These are phyloP conservation scores for Embidobia sp. DNA, from an alignment of 2,888 invertebrate genomes.

Conservation along the genomic window DNA sequence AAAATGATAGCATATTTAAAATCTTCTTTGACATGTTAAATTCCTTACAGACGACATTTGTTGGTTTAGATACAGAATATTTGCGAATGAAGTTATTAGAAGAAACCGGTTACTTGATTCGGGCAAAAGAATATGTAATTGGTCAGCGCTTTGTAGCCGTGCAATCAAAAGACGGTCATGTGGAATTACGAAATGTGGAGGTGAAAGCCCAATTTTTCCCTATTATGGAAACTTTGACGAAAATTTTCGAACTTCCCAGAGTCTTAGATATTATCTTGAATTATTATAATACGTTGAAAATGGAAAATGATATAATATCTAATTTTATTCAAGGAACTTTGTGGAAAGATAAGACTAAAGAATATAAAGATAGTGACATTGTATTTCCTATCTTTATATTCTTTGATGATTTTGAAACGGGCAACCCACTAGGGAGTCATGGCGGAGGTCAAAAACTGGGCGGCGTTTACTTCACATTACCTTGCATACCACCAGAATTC, in stretches of 20 bases:
- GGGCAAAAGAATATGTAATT: no score
- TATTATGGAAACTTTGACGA: not conserved
- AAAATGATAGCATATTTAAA: no score
- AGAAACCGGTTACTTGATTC: no score
- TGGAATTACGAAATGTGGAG: no score
- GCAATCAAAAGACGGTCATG: no score
- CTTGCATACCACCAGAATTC: slow-evolving; percentile 38
- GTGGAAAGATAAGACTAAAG: slow-evolving; percentile 18
- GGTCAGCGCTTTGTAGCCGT: no score
- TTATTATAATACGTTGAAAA: not conserved
- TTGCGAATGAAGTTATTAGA: no score
- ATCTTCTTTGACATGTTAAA: no score
- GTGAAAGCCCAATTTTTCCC: no score
- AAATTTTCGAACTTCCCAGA: not conserved
- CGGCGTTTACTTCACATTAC: slow-evolving; percentile 21
- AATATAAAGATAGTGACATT: not conserved
- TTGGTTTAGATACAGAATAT: no score
- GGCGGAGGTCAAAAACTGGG: slow-evolving; percentile 20
- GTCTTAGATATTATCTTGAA: not conserved
- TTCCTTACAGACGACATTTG: no score
- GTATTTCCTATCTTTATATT: slow-evolving; percentile 29
- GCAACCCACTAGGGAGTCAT: slow-evolving; percentile 9
- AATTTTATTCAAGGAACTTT: slow-evolving; percentile 29
- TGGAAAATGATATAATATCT: not conserved
- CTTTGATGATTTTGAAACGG: slow-evolving; percentile 40